Base-by-base conservation (phyloP, 2,888 invertebrate genomes). In the Hydraecia micacea region DNA sequence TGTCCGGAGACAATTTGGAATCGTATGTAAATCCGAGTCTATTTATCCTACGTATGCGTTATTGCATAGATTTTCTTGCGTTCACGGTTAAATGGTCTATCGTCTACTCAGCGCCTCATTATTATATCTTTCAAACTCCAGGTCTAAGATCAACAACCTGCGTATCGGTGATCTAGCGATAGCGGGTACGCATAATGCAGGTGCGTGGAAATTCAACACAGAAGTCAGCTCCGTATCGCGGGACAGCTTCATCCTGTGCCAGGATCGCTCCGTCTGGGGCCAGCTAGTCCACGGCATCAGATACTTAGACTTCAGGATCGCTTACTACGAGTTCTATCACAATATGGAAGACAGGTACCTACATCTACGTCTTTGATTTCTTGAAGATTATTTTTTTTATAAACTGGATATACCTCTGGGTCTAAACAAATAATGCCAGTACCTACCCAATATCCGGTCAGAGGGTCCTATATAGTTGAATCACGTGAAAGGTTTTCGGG, bases 201-300 rank as follows among this genome's bases (percentile, higher is more conserved):
- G 97, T 92, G 92, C 97, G 66, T 94, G 97, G 97, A 86, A 96
- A 60, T 95, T 95, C 93, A 96, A 95, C 95, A 97, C 95, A 88
- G 96, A 95, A 91, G 92, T 95, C 93, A 96, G 91, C 93, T 95
- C 86, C 79, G 92, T 90, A 86, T 93, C 91, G 70, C 94, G 94
- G 39, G 96, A 97, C 85, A 95, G 89, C 89, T 97, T 96, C 88
- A 94, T 97, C 46, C 92, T 97, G 2, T 97, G 97, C 89, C 99
- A 99, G 93, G 98, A 98, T 92, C 97, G 98, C 80, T 98, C 98
- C 90, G 97, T 99, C 72, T 98, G 98, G 98, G 97, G 98, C 0
- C 99, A 99, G 91, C 97, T 99, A n/a, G 98, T 98, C 0, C 98
- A 98, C 92, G 99, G 99, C 74, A 98, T 98, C 90, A 97, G 99